Conservation (phyloP, 2,797 vertebrate species). For the Leptatherina wallacei region DNA sequence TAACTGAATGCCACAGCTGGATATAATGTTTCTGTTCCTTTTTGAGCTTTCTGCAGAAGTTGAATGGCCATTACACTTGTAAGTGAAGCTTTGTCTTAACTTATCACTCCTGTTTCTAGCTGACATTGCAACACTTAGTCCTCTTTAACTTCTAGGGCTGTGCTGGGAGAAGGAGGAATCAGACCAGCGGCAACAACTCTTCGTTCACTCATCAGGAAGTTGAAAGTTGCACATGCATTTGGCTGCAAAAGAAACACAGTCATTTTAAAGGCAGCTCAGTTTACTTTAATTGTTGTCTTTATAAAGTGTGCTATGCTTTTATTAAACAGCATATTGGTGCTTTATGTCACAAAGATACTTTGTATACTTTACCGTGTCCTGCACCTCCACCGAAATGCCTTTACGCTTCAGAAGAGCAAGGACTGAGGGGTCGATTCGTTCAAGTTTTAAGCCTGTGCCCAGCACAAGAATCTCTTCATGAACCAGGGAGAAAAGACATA, state of each 20-base stretch:
- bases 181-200: constrained; percentile 88
- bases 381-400: constrained; percentile 92
- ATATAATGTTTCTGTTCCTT: not conserved
- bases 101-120: constrained; percentile 8
- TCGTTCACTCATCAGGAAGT: constrained; percentile 89
- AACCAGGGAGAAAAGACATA: constrained; percentile 3
- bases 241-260: constrained; percentile 77
- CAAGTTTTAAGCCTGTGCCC: constrained; percentile 88
- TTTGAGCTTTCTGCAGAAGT: not conserved
- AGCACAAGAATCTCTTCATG: constrained; percentile 92
- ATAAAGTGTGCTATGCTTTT: not conserved
- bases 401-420: constrained; percentile 83
- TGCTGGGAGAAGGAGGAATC: constrained; percentile 85
- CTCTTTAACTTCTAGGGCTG: constrained; percentile 42
- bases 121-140: constrained; percentile 13
- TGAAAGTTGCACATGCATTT: constrained; percentile 96
- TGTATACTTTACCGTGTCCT: constrained; percentile 89
- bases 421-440: constrained; percentile 82
- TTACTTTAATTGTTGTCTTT: not conserved
- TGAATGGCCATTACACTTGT: not conserved
- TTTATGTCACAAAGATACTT: not conserved
- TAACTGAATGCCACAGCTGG: not conserved
- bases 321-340: too few species aligned
- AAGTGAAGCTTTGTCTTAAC: constrained; percentile 1
- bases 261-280: not conserved